A percentile compares a stretch with the other conserved stretches of the same genome.
phyloP scores from a whole-genome alignment of 2,797 vertebrate genomes.

The Pristis pectinata region DNA sequence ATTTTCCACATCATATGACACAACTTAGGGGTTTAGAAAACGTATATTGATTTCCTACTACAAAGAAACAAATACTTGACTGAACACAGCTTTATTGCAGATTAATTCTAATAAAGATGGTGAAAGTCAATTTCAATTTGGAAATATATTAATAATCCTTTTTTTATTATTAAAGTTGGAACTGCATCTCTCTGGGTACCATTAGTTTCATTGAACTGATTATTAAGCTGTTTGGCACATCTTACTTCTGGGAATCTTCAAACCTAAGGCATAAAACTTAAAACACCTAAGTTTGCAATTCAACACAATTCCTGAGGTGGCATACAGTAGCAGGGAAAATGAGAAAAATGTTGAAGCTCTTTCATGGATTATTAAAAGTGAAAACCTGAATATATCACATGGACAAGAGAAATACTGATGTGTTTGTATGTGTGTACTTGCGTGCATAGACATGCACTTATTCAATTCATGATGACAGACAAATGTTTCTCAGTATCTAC shows the following conservation, averaged over 20 bases:
- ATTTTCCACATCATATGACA: not conserved
- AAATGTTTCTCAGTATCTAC: not conserved
- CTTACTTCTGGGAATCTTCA: not conserved
- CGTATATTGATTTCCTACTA: not conserved
- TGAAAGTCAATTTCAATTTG: not conserved
- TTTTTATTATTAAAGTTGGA: not conserved
- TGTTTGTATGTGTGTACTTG: not conserved
- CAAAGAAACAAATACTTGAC: not conserved
- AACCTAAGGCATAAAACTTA: not conserved
- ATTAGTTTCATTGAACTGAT: not conserved
- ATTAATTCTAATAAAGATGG: not conserved
- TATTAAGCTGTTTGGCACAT: not conserved
- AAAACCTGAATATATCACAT: not conserved
- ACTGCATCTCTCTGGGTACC: not conserved
- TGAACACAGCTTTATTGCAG: not conserved
- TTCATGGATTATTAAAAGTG: not conserved
- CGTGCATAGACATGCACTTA: not conserved
- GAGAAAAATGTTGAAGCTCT: not conserved
- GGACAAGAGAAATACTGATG: not conserved
- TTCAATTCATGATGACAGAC: not conserved
- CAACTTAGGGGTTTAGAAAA: not conserved
- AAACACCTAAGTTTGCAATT: not conserved
- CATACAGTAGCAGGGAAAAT: too few relatives aligned
- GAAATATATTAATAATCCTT: not conserved
- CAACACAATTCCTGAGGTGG: not conserved